Evolutionary conservation across 2,888 invertebrate genomes (phyloP).

Genomic region (Artemia sinica): DNA sequence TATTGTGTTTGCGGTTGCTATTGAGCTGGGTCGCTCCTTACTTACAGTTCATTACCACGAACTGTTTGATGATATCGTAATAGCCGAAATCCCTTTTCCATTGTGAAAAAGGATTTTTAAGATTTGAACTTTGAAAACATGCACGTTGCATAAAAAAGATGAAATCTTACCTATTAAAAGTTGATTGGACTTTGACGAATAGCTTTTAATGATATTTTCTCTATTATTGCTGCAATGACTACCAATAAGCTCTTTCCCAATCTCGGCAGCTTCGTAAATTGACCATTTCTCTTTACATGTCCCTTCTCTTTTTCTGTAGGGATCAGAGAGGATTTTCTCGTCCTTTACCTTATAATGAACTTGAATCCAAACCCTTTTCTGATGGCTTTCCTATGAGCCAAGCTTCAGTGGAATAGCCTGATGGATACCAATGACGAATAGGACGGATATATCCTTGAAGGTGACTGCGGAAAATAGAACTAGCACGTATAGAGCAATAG

Average conservation of each 20-base stretch:
- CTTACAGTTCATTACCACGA: too few relatives aligned
- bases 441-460: constrained; percentile 12
- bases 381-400: constrained; percentile 2
- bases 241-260: constrained; percentile 5
- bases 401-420: not conserved
- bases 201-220: not conserved
- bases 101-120: too few relatives aligned
- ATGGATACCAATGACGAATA: constrained; percentile 1
- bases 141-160: not conserved
- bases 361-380: not conserved
- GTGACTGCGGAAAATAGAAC: not conserved
- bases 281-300: constrained; percentile 4
- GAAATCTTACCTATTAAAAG: not conserved
- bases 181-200: not conserved
- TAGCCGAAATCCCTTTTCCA: too few relatives aligned
- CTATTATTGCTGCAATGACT: not conserved
- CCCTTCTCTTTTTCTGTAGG: not conserved
- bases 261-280: constrained; percentile 2
- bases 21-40: too few relatives aligned
- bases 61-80: too few relatives aligned
- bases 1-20: too few relatives aligned
- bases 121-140: too few relatives aligned
- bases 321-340: not conserved
- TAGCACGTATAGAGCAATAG: too few relatives aligned
- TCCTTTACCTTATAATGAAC: not conserved